A percentile compares a stretch with the other conserved stretches of the same genome.
phyloP scores from a whole-genome alignment of 2,113 vertebrate genomes.

The human region GRCh38 chr5:43498501-43499000 shows the following conservation, averaged over 20 bases:
- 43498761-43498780: background rate
- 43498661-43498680: background rate
- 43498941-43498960: accelerated
- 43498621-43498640: background rate
- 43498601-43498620: background rate
- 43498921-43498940: background rate
- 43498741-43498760: background rate
- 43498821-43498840: background rate
- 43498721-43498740: background rate
- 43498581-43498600: background rate
- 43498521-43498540: background rate
- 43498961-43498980: background rate
- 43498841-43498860: background rate
- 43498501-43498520: background rate
- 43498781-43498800: background rate
- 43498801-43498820: background rate
- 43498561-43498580: background rate
- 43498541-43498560: background rate
- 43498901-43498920: background rate
- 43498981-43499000: background rate
- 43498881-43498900: background rate
- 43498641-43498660: background rate
- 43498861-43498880: background rate
- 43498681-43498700: background rate
- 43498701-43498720: background rate